Evolutionary conservation across 2,797 vertebrate genomes (phyloP).

Genomic region (Protosalanx chinensis): DNA sequence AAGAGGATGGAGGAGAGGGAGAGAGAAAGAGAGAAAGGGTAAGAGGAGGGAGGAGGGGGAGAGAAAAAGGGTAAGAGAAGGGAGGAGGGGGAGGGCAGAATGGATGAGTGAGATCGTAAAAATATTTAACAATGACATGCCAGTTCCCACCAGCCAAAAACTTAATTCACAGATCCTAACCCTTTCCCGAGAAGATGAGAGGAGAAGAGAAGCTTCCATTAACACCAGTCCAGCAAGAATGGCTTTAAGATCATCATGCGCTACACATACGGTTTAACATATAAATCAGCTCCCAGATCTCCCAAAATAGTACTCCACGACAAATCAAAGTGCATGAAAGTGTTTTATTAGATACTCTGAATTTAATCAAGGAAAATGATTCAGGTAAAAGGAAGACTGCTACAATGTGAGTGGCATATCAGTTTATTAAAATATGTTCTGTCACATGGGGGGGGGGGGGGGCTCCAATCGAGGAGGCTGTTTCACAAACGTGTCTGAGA

Average conservation of each 20-base stretch:
- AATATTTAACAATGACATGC: neutral
- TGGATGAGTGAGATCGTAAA: neutral
- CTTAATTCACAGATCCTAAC: too few relatives aligned
- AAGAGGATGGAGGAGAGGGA: slow-evolving; percentile 13
- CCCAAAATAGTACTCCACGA: slow-evolving; percentile 1
- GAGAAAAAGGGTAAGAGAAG: neutral
- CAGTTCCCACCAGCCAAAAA: neutral
- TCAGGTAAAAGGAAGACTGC: slow-evolving; percentile 25
- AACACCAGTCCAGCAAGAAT: too few relatives aligned
- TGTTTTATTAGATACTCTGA: slow-evolving; percentile 31
- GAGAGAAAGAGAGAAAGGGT: slow-evolving; percentile 7
- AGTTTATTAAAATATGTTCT: slow-evolving; percentile 7
- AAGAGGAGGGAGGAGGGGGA: neutral
- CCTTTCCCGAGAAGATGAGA: neutral
- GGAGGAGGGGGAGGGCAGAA: neutral
- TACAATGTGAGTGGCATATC: slow-evolving; percentile 7
- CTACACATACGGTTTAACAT: neutral
- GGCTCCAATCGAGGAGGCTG: neutral
- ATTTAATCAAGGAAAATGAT: slow-evolving; percentile 35
- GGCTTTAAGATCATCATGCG: neutral
- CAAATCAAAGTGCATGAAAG: neutral
- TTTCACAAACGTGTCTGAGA: neutral
- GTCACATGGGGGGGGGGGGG: neutral
- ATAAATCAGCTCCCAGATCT: slow-evolving; percentile 23
- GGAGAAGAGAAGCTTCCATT: neutral